These are phyloP conservation scores for Apostichopus japonicus DNA, from an alignment of 35 echinoderm and acorn worm species.

Conservation along the genomic window DNA sequence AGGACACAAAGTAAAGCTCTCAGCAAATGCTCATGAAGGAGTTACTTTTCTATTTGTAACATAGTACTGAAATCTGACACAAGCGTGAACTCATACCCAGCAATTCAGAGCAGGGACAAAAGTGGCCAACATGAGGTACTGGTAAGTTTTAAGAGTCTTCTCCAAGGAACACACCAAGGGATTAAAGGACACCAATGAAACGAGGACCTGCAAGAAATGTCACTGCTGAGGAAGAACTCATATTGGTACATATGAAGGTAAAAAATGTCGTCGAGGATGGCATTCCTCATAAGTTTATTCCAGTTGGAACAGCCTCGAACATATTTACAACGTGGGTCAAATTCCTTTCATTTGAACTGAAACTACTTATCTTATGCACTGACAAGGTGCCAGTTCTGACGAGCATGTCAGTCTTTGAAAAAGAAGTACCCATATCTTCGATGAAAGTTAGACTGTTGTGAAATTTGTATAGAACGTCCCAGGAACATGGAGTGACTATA, in stretches of 20 bases:
- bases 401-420: conserved; percentile 56
- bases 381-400: background rate
- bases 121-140: conserved; percentile 25
- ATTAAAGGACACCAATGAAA: background rate
- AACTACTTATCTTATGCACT: conserved; percentile 42
- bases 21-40: background rate
- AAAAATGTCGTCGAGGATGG: conserved; percentile 7
- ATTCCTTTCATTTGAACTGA: conserved; percentile 41
- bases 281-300: conserved; percentile 24
- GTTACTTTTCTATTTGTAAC: background rate
- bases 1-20: background rate
- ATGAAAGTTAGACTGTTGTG: conserved; percentile 67
- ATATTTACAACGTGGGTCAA: conserved; percentile 68
- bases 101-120: background rate
- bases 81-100: background rate
- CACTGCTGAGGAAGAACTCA: too few species aligned
- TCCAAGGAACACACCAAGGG: background rate
- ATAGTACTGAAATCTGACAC: background rate
- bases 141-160: conserved; percentile 1
- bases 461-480: conserved; percentile 69
- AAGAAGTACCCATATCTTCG: conserved; percentile 30
- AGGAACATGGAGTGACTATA: conserved; percentile 77
- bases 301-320: background rate
- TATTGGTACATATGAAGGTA: conserved; percentile 48
- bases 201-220: too few species aligned